Conservation (phyloP, 2,113 vertebrate species). For the Girardinichthys multiradiatus region DNA sequence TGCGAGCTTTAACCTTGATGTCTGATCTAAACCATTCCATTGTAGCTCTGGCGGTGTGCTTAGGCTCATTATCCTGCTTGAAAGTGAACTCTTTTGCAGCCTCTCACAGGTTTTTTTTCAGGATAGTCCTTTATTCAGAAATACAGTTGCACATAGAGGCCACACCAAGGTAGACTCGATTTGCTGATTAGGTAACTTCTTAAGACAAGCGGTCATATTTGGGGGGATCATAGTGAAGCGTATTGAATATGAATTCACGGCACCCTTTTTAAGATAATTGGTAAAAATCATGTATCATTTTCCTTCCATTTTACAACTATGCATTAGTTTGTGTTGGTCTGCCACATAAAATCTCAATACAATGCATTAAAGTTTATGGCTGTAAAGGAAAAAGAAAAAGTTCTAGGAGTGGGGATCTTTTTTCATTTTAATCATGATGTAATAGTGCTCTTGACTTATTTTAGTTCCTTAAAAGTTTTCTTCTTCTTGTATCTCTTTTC, state of each 20-base stretch:
- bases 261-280: background rate
- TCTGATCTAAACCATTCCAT: too few species aligned
- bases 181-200: background rate
- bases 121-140: too few species aligned
- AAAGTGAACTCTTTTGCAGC: too few species aligned
- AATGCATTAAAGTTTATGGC: background rate
- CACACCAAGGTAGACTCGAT: background rate
- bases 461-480: background rate
- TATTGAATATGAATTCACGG: background rate
- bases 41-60: too few species aligned
- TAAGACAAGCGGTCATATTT: background rate
- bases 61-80: too few species aligned
- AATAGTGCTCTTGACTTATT: conserved; percentile 4
- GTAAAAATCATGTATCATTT: background rate
- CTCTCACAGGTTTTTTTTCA: too few species aligned
- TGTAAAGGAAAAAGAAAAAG: too few species aligned
- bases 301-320: background rate
- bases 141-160: too few species aligned
- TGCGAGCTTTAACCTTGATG: too few species aligned
- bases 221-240: background rate
- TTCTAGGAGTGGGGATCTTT: too few species aligned
- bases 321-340: background rate
- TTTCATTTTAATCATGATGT: background rate
- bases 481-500: conserved; percentile 49
- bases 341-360: background rate